These are phyloP conservation scores for Gulo gulo DNA, from an alignment of 2,113 vertebrate species.

Conservation along the genomic window DNA sequence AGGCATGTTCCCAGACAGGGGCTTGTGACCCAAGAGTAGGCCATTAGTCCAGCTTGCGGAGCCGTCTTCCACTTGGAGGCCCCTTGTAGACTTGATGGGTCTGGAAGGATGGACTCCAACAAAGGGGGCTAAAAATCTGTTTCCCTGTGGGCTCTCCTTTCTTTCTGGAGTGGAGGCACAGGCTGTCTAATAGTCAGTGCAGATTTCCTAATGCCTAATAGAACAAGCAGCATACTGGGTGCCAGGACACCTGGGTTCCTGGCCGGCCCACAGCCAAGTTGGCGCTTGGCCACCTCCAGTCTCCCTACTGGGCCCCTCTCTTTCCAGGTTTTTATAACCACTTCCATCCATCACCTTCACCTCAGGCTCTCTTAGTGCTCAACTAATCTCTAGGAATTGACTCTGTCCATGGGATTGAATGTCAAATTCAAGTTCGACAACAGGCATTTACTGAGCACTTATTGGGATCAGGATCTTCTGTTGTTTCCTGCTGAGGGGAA, in stretches of 20 bases:
- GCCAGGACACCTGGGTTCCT: neutral
- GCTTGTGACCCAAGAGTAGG: neutral
- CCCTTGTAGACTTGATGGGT: neutral
- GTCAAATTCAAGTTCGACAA: neutral
- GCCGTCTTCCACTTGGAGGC: neutral
- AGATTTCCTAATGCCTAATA: neutral
- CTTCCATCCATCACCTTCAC: neutral
- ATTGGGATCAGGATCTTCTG: neutral
- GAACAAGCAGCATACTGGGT: neutral
- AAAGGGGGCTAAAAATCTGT: neutral
- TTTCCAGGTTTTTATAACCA: neutral
- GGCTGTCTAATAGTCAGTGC: neutral
- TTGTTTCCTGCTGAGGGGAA: neutral
- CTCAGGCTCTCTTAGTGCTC: neutral
- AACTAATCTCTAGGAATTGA: neutral
- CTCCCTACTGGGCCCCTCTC: neutral
- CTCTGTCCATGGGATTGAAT: neutral
- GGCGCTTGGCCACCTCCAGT: neutral
- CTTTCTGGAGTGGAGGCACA: neutral
- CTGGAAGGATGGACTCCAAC: neutral
- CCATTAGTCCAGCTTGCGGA: neutral
- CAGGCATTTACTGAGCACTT: neutral
- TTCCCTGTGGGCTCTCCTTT: neutral
- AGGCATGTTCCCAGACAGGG: neutral
- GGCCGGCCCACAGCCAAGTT: neutral